Conservation (phyloP, 2,113 vertebrate species). For the Asarcornis scutulata region DNA sequence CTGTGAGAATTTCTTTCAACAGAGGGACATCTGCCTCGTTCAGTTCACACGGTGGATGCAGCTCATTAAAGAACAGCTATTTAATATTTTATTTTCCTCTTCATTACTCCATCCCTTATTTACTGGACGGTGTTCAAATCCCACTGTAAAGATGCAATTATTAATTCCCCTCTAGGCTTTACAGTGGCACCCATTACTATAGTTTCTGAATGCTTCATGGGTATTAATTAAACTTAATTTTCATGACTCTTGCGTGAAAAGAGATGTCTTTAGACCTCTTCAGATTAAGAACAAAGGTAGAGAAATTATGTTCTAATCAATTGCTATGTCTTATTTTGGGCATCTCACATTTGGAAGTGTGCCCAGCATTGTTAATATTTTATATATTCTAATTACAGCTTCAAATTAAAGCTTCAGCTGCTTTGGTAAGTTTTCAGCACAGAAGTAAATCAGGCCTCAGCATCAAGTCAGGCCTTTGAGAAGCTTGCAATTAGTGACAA, state of each 20-base stretch:
- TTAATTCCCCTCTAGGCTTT: conserved; percentile 22
- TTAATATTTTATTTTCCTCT: conserved; percentile 27
- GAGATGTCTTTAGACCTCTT: conserved; percentile 12
- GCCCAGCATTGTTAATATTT: conserved; percentile 34
- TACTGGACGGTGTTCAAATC: conserved; percentile 41
- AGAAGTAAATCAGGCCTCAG: background rate
- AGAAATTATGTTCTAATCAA: background rate
- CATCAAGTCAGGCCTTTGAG: background rate
- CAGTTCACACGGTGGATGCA: conserved; percentile 25
- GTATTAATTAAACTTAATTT: conserved; percentile 50
- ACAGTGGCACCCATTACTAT: background rate
- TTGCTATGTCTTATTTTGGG: background rate
- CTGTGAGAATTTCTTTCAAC: background rate
- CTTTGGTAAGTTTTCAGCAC: background rate
- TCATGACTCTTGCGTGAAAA: background rate
- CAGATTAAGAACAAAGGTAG: conserved; percentile 27
- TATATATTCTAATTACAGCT: conserved; percentile 15
- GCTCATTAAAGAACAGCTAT: conserved; percentile 50
- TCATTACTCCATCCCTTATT: conserved; percentile 26
- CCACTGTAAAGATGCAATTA: conserved; percentile 39
- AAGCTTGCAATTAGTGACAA: background rate
- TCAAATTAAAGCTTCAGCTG: background rate
- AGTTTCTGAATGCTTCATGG: background rate
- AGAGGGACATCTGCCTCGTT: conserved; percentile 46
- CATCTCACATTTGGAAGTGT: background rate